Percentiles rank a stretch among this genome's conserved stretches.
Evolutionary conservation across 2,888 invertebrate species (phyloP).

Genomic region (Limenitis camilla): DNA sequence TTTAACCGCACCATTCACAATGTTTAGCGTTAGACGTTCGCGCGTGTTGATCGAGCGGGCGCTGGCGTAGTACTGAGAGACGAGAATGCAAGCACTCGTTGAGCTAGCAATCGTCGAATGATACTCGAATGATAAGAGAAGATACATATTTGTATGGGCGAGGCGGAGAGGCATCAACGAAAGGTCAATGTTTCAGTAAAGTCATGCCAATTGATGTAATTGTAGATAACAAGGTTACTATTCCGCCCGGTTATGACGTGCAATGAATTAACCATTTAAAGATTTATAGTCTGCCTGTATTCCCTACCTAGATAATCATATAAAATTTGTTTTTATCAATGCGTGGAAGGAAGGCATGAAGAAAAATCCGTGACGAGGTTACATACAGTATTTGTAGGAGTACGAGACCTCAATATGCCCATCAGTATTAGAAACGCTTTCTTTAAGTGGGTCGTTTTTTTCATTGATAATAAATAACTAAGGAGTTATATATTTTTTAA

Average conservation of each 20-base stretch:
- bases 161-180: conserved; percentile 40
- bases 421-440: no score
- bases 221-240: conserved; percentile 15
- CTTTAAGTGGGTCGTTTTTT: no score
- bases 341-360: no score
- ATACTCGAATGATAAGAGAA: conserved; percentile 39
- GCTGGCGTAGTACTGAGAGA: conserved; percentile 24
- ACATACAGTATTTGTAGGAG: no score
- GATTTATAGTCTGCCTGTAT: background rate
- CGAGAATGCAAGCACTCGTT: conserved; percentile 5
- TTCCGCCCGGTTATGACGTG: conserved; percentile 19
- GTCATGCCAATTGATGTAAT: conserved; percentile 21
- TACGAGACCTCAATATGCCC: no score
- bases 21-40: background rate
- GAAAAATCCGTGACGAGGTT: no score
- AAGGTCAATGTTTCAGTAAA: conserved; percentile 71
- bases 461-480: no score
- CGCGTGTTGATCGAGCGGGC: conserved; percentile 26
- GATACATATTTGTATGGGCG: conserved; percentile 24
- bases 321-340: no score
- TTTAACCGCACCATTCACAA: conserved; percentile 21
- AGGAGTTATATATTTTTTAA: no score
- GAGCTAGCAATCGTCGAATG: conserved; percentile 27
- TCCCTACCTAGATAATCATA: no score
- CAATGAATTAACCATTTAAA: conserved; percentile 23